Evolutionary conservation across 1,140 invertebrate genomes (phyloP), one percentile per base, ranked within the genome.

Genomic region (Theocolax elegans): DNA sequence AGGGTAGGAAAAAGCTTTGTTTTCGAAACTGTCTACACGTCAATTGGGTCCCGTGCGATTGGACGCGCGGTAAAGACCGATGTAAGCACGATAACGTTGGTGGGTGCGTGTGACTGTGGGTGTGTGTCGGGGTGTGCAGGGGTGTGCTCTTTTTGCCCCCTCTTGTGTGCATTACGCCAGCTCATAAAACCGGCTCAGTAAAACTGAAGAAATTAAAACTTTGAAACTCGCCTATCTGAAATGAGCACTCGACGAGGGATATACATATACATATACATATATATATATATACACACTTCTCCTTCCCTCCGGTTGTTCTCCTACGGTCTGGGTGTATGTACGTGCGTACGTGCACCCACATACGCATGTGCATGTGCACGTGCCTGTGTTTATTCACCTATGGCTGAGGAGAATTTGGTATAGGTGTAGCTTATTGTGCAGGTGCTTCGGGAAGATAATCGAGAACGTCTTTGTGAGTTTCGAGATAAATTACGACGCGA

Each of bases 161-260:
- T 4, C 25, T 29, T 25, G 49, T 65, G 63, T 63, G 53, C 71
- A 70, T 76, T 74, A 74, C 63, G 72, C 67, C 65, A 75, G 72
- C 72, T 80, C 77, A 78, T 81, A 81, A 81, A 81, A 80, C 69
- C 35, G 31, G 66, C 68, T 72, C 69, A 74, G 76, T 79, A 79
- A 81, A 79, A 78, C 73, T 73, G 77, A 80, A 80, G 77, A 80
- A 80, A 80, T 81, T 80, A 80, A 81, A 81, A 80, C 71, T 80
- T 81, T 75, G 69, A 75, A 78, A 79, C 75, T 79, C 71, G 70
- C 73, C 76, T 77, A 79, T 80, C 74, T 78, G 71, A 79, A 80
- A 80, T 77, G 77, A 81, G 77, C 76, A 76, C 74, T 80, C 74
- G 69, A 74, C 65, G 64, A 54, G 67, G 12, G n/a, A n/a, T n/a